Percentiles rank a stretch among this genome's conserved stretches.
Conservation (phyloP, 2,113 vertebrate genomes). For the Falcunculus frontatus region DNA sequence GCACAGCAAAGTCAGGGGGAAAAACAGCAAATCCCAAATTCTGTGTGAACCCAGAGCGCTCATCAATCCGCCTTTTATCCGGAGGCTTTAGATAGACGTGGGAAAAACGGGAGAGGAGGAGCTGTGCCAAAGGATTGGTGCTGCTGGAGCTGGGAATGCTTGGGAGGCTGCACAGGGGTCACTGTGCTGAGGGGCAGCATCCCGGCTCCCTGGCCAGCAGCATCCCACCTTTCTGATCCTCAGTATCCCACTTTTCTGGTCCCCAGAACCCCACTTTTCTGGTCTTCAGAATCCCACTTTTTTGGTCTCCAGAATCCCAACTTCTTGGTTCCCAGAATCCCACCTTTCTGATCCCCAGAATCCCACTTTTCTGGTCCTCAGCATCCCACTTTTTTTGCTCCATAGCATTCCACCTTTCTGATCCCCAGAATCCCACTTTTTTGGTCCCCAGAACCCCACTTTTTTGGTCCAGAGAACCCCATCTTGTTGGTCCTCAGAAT, state of each 20-base stretch:
- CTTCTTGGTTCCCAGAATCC: accelerated
- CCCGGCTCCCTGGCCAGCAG: not conserved
- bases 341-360: accelerated
- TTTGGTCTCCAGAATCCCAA: accelerated
- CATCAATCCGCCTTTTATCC: accelerated
- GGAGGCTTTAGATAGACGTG: accelerated
- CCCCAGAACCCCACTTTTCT: accelerated
- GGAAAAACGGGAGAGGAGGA: not conserved
- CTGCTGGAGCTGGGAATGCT: not conserved
- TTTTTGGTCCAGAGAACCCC: not conserved
- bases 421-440: not conserved
- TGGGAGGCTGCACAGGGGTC: not conserved
- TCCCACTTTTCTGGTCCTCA: not conserved
- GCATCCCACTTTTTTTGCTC: too few relatives aligned
- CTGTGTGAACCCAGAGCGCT: accelerated
- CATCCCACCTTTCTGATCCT: accelerated
- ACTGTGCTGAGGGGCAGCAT: not conserved
- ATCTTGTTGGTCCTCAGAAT: too few relatives aligned
- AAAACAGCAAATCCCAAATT: not conserved
- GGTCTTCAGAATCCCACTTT: accelerated
- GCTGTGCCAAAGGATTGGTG: accelerated
- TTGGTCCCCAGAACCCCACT: accelerated
- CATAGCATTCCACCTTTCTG: too few relatives aligned
- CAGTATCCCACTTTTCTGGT: accelerated
- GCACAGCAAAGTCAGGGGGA: not conserved